These are phyloP conservation scores for Tetragnatha versicolor DNA, from an alignment of 1,140 invertebrate species.

Conservation along the genomic window DNA sequence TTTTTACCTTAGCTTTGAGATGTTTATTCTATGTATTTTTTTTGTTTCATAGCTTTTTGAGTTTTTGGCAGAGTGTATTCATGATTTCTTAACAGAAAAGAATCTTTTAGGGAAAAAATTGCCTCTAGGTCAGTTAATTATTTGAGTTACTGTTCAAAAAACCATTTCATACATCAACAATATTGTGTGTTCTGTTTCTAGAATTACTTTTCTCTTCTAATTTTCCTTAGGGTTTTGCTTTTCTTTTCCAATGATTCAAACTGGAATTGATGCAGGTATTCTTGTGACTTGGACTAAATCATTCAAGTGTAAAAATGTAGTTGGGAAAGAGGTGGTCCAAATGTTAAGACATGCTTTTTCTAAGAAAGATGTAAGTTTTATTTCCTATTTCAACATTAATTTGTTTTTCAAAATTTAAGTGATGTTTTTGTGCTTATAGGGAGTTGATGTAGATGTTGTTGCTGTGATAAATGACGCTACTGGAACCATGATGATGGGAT, in stretches of 20 bases:
- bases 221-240: constrained; percentile 76
- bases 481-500: constrained; percentile 71
- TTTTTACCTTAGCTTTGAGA: constrained; percentile 23
- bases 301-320: constrained; percentile 77
- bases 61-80: constrained; percentile 77
- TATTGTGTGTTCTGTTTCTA: neutral
- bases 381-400: neutral
- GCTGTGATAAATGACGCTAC: constrained; percentile 83
- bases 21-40: neutral
- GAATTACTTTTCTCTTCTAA: neutral
- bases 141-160: neutral
- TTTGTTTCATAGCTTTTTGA: constrained; percentile 71
- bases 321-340: constrained; percentile 75
- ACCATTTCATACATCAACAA: neutral
- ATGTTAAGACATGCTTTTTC: constrained; percentile 75
- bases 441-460: constrained; percentile 74
- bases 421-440: constrained; percentile 62
- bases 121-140: constrained; percentile 68
- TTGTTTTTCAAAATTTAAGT: constrained; percentile 1
- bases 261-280: constrained; percentile 72
- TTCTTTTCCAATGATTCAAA: constrained; percentile 81
- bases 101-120: constrained; percentile 68
- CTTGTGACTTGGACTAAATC: constrained; percentile 83
- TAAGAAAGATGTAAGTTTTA: constrained; percentile 63
- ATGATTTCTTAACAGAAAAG: constrained; percentile 73